These are phyloP conservation scores for Eupithecia subumbrata DNA, from an alignment of 2,888 invertebrate species.

Conservation along the genomic window DNA sequence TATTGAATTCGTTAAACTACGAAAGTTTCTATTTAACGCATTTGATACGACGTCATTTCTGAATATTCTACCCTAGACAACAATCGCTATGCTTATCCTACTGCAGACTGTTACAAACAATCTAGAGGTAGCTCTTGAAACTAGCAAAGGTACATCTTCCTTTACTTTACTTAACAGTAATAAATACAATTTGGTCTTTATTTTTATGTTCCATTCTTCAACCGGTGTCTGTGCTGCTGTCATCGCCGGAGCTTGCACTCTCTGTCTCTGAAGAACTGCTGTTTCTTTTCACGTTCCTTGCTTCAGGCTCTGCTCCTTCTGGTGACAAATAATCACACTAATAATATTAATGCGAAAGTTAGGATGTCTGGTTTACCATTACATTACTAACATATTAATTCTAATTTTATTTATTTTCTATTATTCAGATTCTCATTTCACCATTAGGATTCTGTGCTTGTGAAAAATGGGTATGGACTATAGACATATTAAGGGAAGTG, in stretches of 20 bases:
- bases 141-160: neutral
- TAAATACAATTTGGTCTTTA: neutral
- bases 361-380: too few species aligned
- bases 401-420: too few species aligned
- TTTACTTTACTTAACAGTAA: neutral
- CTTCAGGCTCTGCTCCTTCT: constrained; percentile 41
- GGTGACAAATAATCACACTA: neutral
- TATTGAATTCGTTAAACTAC: too few species aligned
- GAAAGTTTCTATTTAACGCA: too few species aligned
- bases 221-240: constrained; percentile 85
- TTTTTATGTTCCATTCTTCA: constrained; percentile 51
- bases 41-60: too few species aligned
- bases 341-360: neutral
- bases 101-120: neutral
- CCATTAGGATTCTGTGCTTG: too few species aligned
- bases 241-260: constrained; percentile 87
- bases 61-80: too few species aligned
- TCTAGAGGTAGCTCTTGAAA: neutral
- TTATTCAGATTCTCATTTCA: too few species aligned
- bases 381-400: too few species aligned
- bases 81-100: too few species aligned
- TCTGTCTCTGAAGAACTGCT: constrained; percentile 85
- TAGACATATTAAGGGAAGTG: too few species aligned
- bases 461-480: too few species aligned
- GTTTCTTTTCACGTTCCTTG: constrained; percentile 57